Evolutionary conservation across 2,113 vertebrate genomes (phyloP).

Genomic region (Mustela lutreola): DNA sequence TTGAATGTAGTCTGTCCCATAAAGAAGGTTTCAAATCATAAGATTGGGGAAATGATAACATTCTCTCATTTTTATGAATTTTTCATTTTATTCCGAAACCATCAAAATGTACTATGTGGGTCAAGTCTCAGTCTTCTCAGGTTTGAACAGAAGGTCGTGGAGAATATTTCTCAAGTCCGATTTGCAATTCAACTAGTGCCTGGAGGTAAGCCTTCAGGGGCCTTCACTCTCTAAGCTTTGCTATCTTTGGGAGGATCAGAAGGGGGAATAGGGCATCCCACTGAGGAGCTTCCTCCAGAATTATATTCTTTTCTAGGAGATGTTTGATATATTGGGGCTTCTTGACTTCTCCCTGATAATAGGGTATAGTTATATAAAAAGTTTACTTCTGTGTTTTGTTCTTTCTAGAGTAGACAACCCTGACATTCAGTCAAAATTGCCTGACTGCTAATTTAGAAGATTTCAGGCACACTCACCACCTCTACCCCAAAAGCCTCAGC

Average conservation of each 20-base stretch:
- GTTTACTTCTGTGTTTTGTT: conserved; percentile 53
- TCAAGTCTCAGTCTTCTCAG: conserved; percentile 77
- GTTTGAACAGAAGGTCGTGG: conserved; percentile 77
- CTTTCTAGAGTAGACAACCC: not conserved
- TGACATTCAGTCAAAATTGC: not conserved
- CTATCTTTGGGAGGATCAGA: conserved; percentile 63
- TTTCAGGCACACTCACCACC: not conserved
- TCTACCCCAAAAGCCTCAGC: not conserved
- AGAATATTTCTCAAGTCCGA: conserved; percentile 70
- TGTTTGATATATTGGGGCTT: not conserved
- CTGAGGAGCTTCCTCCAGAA: not conserved
- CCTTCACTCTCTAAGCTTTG: conserved; percentile 50
- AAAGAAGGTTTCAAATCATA: conserved; percentile 25
- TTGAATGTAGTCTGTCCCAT: conserved; percentile 53
- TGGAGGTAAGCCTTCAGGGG: not conserved
- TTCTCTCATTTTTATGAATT: conserved; percentile 72
- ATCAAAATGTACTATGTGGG: conserved; percentile 60
- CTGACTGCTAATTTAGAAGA: not conserved
- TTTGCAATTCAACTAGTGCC: conserved; percentile 78
- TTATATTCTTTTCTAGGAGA: not conserved
- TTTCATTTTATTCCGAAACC: conserved; percentile 73
- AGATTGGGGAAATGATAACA: conserved; percentile 58
- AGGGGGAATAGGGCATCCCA: conserved; percentile 3
- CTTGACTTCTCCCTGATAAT: not conserved
- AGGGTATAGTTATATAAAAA: not conserved